phyloP scores from a whole-genome alignment of 2,113 vertebrate genomes.

The Menura novaehollandiae region DNA sequence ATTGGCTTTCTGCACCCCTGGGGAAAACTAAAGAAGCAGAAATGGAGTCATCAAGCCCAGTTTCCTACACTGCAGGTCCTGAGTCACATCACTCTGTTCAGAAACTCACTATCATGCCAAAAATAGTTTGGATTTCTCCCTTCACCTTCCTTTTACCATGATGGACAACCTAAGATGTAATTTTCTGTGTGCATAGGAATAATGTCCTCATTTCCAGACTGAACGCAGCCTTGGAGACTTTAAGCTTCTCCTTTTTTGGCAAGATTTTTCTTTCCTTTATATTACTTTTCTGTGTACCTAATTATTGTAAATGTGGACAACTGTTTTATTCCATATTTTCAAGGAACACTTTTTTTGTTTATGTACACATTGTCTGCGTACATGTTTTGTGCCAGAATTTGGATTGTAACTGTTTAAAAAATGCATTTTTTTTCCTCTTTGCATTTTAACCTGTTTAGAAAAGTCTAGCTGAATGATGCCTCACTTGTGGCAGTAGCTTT shows the following conservation, averaged over 20 bases:
- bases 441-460: background rate
- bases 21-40: background rate
- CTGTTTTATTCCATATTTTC: background rate
- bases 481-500: background rate
- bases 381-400: background rate
- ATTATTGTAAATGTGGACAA: background rate
- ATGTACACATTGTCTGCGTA: background rate
- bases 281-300: background rate
- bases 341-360: background rate
- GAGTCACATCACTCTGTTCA: background rate
- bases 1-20: background rate
- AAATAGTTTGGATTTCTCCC: background rate
- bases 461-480: background rate
- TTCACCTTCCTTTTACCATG: background rate
- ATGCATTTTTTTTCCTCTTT: background rate
- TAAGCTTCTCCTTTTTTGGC: background rate
- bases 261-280: background rate
- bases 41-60: fast-evolving
- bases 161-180: background rate
- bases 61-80: background rate
- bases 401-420: background rate
- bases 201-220: background rate
- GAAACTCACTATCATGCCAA: background rate
- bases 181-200: background rate
- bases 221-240: background rate